phyloP scores from a whole-genome alignment of 2,888 invertebrate species.

The Antitype chi region DNA sequence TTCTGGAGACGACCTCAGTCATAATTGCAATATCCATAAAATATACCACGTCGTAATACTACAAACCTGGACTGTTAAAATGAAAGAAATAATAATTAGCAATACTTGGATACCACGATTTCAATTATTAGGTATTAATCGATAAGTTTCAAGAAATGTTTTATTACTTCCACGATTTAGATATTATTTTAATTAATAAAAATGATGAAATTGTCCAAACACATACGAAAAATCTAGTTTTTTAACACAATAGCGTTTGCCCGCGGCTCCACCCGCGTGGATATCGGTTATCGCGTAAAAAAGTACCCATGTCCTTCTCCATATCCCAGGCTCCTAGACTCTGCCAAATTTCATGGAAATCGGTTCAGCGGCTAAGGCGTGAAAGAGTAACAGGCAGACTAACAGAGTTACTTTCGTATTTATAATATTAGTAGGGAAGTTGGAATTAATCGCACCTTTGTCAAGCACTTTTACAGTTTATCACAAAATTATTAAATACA shows the following conservation, averaged over 20 bases:
- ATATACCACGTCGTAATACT: background rate
- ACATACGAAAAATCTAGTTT: background rate
- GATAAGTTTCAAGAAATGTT: background rate
- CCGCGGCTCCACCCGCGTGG: too few species aligned
- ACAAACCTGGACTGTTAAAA: background rate
- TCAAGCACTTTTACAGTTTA: background rate
- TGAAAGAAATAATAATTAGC: background rate
- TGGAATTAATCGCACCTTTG: background rate
- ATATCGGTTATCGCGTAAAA: too few species aligned
- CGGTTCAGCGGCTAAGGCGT: too few species aligned
- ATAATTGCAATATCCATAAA: background rate
- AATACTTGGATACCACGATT: slow-evolving; percentile 13
- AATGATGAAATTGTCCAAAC: background rate
- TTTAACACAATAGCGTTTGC: background rate
- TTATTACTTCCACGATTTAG: background rate
- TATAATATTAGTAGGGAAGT: too few species aligned
- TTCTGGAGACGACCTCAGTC: background rate
- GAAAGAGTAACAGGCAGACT: too few species aligned
- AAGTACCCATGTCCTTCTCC: too few species aligned
- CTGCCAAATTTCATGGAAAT: too few species aligned
- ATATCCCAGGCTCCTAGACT: too few species aligned
- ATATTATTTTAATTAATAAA: background rate
- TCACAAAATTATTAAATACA: background rate
- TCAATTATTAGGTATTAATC: slow-evolving; percentile 3
- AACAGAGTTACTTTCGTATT: too few species aligned